Evolutionary conservation across 2,113 vertebrate genomes (phyloP).

Genomic region (Etheostoma cragini): DNA sequence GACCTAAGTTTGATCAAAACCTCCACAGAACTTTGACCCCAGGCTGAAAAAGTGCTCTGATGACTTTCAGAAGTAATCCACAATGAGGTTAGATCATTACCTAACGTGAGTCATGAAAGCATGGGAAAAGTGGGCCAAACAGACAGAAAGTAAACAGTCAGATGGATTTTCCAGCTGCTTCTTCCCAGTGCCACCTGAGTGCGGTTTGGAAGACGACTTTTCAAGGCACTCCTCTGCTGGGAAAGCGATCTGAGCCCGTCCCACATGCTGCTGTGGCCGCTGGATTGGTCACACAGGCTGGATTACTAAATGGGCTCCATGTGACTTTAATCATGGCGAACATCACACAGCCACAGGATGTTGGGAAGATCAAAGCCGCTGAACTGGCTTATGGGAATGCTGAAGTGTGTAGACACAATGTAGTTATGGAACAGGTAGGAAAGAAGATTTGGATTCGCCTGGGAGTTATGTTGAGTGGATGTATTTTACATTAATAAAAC

Average conservation of each 20-base stretch:
- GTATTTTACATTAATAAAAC: constrained; percentile 9
- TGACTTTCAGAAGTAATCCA: constrained; percentile 18
- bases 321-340: constrained; percentile 60
- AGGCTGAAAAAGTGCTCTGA: constrained; percentile 12
- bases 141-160: constrained; percentile 58
- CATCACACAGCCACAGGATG: constrained; percentile 55
- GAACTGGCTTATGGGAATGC: constrained; percentile 8
- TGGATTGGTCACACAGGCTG: constrained; percentile 58
- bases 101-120: constrained; percentile 43
- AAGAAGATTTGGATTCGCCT: constrained; percentile 2
- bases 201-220: constrained; percentile 59
- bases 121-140: constrained; percentile 42
- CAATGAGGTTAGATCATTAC: constrained; percentile 41
- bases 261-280: constrained; percentile 39
- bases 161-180: constrained; percentile 66
- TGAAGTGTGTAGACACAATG: constrained; percentile 5
- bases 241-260: constrained; percentile 48
- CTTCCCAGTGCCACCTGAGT: constrained; percentile 72
- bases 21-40: not conserved
- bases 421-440: constrained; percentile 17
- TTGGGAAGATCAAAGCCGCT: constrained; percentile 46
- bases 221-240: constrained; percentile 43
- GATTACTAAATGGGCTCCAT: constrained; percentile 48
- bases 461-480: not conserved
- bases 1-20: not conserved